phyloP scores from a whole-genome alignment of 2,797 vertebrate species.

The Lacerta agilis region DNA sequence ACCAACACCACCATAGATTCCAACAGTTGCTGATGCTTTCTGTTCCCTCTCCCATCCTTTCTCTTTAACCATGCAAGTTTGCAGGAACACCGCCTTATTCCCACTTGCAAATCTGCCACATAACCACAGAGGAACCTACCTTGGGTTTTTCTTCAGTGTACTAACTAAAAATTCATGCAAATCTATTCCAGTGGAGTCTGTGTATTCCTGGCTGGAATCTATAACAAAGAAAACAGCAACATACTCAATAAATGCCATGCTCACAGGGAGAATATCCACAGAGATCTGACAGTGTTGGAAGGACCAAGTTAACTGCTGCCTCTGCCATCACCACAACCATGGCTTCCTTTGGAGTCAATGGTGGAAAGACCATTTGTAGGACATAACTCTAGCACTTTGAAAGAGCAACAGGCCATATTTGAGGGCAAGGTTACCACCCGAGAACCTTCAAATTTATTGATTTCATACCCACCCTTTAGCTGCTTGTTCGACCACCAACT shows the following conservation, averaged over 20 bases:
- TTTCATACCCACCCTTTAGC: too few species aligned
- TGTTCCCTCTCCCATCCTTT: background rate
- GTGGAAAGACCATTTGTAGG: background rate
- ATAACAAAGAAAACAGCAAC: constrained; percentile 64
- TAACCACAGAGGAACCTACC: constrained; percentile 77
- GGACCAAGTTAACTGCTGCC: background rate
- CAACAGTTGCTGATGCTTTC: background rate
- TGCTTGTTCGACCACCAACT: background rate
- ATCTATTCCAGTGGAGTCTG: constrained; percentile 98
- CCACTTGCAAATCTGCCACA: background rate
- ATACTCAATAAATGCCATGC: background rate
- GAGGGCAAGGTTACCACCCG: background rate
- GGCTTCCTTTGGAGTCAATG: background rate
- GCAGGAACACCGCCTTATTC: background rate
- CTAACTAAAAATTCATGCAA: constrained; percentile 99
- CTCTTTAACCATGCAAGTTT: background rate
- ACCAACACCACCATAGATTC: background rate
- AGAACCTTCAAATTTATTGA: background rate
- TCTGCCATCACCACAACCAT: too few species aligned
- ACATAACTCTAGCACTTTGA: background rate
- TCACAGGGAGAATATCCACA: background rate
- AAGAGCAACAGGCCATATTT: background rate
- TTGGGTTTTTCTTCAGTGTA: constrained; percentile 99
- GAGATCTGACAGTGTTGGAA: background rate
- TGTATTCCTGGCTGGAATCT: constrained; percentile 99